Conservation (phyloP, 2,113 vertebrate species). For the Zosterops hypoxanthus region DNA sequence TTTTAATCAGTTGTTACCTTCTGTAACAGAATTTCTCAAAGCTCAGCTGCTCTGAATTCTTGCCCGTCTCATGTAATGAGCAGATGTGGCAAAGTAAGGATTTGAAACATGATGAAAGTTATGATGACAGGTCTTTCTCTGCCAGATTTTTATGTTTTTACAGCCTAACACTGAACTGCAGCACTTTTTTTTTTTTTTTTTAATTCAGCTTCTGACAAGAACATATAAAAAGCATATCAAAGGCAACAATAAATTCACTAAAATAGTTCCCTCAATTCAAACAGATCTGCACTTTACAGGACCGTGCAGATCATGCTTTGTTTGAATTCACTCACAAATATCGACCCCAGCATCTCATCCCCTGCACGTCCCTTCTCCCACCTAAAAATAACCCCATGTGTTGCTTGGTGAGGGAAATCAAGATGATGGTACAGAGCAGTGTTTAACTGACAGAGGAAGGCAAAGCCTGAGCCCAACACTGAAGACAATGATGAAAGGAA, state of each 20-base stretch:
- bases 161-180: conserved; percentile 43
- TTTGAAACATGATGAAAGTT: conserved; percentile 64
- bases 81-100: conserved; percentile 65
- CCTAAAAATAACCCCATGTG: neutral
- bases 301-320: neutral
- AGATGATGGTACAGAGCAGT: neutral
- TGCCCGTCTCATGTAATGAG: conserved; percentile 52
- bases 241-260: conserved; percentile 38
- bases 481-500: neutral
- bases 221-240: conserved; percentile 35
- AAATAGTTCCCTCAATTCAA: neutral
- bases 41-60: conserved; percentile 38
- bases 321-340: neutral
- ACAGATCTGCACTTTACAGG: neutral
- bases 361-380: neutral
- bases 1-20: conserved; percentile 42
- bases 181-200: neutral
- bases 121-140: conserved; percentile 57
- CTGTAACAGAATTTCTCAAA: conserved; percentile 36
- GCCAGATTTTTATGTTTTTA: conserved; percentile 64
- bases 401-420: neutral
- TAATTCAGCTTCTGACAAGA: conserved; percentile 47
- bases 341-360: neutral
- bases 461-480: fast-evolving
- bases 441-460: neutral